A percentile compares a stretch with the other conserved stretches of the same genome.
Evolutionary conservation across 2,113 vertebrate species (phyloP).

Genomic region (Hippocampus barbouri): DNA sequence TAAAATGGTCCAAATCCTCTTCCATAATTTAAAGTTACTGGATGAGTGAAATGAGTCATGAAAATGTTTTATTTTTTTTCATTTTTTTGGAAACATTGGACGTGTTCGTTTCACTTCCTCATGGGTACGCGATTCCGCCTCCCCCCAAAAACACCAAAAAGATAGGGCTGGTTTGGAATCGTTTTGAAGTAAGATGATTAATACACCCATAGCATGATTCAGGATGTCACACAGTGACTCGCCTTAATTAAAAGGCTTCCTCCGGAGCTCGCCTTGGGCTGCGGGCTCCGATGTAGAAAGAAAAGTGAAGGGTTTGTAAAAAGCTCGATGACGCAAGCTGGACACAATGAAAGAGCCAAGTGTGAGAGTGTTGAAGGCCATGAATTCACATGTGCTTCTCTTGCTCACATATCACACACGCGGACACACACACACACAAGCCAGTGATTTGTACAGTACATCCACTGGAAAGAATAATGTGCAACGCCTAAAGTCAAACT

Average conservation of each 20-base stretch:
- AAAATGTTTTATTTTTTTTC: too few species aligned
- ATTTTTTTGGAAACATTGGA: too few species aligned
- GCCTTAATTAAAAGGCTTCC: constrained; percentile 57
- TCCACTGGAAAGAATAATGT: not conserved
- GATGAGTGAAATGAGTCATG: too few species aligned
- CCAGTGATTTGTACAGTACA: not conserved
- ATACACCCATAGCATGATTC: constrained; percentile 33
- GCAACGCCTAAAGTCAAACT: not conserved
- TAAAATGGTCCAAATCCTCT: too few species aligned
- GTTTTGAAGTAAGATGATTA: constrained; percentile 45
- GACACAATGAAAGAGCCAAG: constrained; percentile 49
- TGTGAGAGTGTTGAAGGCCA: constrained; percentile 45
- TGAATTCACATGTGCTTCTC: constrained; percentile 47
- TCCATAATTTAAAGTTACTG: too few species aligned
- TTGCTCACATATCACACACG: constrained; percentile 15
- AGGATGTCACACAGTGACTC: constrained; percentile 15
- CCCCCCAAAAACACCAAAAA: constrained; percentile 39
- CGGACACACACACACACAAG: not conserved
- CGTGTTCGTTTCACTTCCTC: constrained; percentile 56
- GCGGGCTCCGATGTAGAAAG: constrained; percentile 38
- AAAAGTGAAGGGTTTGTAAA: constrained; percentile 36
- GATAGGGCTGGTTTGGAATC: constrained; percentile 50
- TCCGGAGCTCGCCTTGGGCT: constrained; percentile 34
- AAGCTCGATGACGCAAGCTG: constrained; percentile 29
- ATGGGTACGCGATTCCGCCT: constrained; percentile 5